Evolutionary conservation across 2,888 invertebrate genomes (phyloP), one percentile per base, ranked within the genome.

Genomic region (Phanerotoma sp.): DNA sequence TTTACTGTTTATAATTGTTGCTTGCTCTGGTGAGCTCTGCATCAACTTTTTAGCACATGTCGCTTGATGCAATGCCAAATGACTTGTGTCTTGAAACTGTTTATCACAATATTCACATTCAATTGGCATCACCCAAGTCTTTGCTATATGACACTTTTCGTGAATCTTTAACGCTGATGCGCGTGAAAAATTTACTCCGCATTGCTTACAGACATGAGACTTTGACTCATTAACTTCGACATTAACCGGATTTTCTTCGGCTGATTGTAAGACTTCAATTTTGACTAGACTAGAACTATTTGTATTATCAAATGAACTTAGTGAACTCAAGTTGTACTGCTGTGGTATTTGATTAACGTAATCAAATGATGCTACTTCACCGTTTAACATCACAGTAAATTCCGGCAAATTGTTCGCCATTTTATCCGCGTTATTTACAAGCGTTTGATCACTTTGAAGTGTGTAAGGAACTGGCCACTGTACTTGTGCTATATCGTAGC

Each of bases 101-200:
- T 79, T 78, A 54, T 80, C 80, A 60, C 81, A 81, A 47, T 77
- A 79, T 21, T 78, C 78, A 60, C 81, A 81, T 46, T 77, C 78
- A 15, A 75, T 72, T 9, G 74, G 74, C 58, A 71, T 71, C 5
- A 58, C 62, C 68, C 71, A 72, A 21, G 61, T 52, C 20, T 60
- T 63, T 3, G 49, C 33, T 1, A 50, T 13, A 47, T 72, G 73
- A 41, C 63, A 67, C 30, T 74, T 74, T 22, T 74, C 70, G 56
- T 81, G 80, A 4, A 77, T 75, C 1, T 71, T 67, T 3, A 80
- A 63, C 4, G 80, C 79, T 45, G 78, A 77, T 32, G 78, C 77
- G 18, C 79, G 71, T 2, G 77, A 69, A 61, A 80, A 80, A 32
- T 67, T 72, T 28, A 78, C 69, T 1, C 77, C 78, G 55, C 80